phyloP scores from a whole-genome alignment of 2,888 invertebrate genomes.

The Candidula unifasciata region DNA sequence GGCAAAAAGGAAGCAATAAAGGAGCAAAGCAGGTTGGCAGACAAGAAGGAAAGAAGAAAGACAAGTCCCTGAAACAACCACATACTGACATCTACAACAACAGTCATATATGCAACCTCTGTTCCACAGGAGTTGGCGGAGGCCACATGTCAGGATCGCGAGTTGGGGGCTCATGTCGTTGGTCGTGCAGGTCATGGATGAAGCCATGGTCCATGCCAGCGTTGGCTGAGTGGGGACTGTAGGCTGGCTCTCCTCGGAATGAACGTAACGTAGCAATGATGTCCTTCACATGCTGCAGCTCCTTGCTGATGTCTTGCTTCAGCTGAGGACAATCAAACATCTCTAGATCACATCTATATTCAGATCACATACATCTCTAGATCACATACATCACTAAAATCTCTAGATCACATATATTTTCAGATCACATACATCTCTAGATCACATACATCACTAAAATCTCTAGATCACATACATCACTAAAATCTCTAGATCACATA shows the following conservation, averaged over 20 bases:
- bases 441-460: not conserved
- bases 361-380: not conserved
- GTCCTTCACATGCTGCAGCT: constrained; percentile 93
- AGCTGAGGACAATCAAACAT: constrained; percentile 81
- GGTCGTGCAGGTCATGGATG: constrained; percentile 59
- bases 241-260: constrained; percentile 80
- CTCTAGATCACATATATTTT: too few species aligned
- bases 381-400: not conserved
- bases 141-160: constrained; percentile 90
- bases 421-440: not conserved
- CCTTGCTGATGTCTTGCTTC: constrained; percentile 90
- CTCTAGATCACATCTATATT: not conserved
- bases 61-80: not conserved
- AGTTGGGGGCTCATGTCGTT: constrained; percentile 82
- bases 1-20: too few species aligned
- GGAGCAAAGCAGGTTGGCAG: too few species aligned
- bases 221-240: constrained; percentile 55
- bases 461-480: not conserved
- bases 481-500: not conserved
- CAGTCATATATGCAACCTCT: constrained; percentile 63
- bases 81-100: not conserved
- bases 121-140: constrained; percentile 81
- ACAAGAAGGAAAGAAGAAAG: too few species aligned
- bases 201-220: constrained; percentile 51
- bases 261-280: constrained; percentile 86